Conservation (phyloP, 2,888 invertebrate genomes). For the Ashinkailepas kermadecensis region DNA sequence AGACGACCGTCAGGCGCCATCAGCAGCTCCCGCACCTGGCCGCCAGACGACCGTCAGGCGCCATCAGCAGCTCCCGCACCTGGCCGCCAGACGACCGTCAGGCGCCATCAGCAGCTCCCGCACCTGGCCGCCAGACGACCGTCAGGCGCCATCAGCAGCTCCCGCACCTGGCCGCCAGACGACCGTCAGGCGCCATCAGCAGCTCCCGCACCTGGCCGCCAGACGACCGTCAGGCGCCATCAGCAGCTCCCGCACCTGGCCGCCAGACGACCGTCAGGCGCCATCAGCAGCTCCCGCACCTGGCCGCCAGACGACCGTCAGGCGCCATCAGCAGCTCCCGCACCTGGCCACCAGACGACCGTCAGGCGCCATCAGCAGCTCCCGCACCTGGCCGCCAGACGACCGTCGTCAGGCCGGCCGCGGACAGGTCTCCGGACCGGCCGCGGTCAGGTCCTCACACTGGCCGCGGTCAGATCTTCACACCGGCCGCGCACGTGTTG, state of each 20-base stretch:
- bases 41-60: constrained; percentile 40
- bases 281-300: constrained; percentile 52
- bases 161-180: constrained; percentile 44
- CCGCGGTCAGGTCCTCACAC: too few species aligned
- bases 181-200: constrained; percentile 48
- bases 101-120: constrained; percentile 53
- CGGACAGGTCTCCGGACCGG: too few species aligned
- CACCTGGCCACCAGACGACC: constrained; percentile 40
- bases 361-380: constrained; percentile 51
- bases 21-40: constrained; percentile 50
- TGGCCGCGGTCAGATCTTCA: too few species aligned
- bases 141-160: constrained; percentile 51
- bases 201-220: constrained; percentile 47
- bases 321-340: constrained; percentile 53
- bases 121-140: constrained; percentile 40
- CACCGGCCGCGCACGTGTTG: too few species aligned
- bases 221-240: constrained; percentile 45
- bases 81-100: constrained; percentile 31
- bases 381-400: constrained; percentile 44
- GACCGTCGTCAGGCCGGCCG: too few species aligned
- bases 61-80: constrained; percentile 52
- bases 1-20: constrained; percentile 45
- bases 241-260: constrained; percentile 50
- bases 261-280: constrained; percentile 40
- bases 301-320: constrained; percentile 31